phyloP scores from a whole-genome alignment of 2,113 vertebrate species.

The Paralichthys olivaceus region DNA sequence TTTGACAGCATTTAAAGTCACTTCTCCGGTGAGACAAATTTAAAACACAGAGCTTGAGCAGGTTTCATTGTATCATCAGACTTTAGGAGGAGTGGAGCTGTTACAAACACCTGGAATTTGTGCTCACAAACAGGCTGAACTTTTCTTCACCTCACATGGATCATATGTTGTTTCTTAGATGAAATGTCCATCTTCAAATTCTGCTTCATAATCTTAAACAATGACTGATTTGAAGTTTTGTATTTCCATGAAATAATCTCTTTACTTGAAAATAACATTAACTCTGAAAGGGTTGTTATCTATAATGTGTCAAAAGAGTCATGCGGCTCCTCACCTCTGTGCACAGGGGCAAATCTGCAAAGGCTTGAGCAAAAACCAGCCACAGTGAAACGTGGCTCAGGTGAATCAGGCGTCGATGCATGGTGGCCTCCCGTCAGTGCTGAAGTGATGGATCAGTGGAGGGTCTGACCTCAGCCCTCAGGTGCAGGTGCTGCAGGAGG shows the following conservation, averaged over 20 bases:
- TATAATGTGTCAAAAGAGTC: not conserved
- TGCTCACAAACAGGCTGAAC: not conserved
- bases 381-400: slow-evolving; percentile 44
- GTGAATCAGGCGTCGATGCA: slow-evolving; percentile 37
- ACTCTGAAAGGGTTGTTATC: no score
- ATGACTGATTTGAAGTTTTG: no score
- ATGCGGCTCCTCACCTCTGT: slow-evolving; percentile 80
- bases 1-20: not conserved
- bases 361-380: slow-evolving; percentile 48
- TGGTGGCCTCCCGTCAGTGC: slow-evolving; percentile 34
- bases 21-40: not conserved
- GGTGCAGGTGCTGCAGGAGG: slow-evolving; percentile 52
- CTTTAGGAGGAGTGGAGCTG: not conserved
- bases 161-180: not conserved
- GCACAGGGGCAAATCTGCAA: slow-evolving; percentile 81
- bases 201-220: no score
- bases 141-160: not conserved
- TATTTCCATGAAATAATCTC: no score
- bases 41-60: not conserved
- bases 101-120: not conserved
- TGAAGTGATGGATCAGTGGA: slow-evolving; percentile 47
- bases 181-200: not conserved
- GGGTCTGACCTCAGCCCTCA: slow-evolving; percentile 37
- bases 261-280: no score
- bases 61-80: not conserved